A percentile compares a stretch with the other conserved stretches of the same genome.
These are phyloP conservation scores for Lysiphlebus fabarum DNA, from an alignment of 1,140 invertebrate species.

Conservation along the genomic window DNA sequence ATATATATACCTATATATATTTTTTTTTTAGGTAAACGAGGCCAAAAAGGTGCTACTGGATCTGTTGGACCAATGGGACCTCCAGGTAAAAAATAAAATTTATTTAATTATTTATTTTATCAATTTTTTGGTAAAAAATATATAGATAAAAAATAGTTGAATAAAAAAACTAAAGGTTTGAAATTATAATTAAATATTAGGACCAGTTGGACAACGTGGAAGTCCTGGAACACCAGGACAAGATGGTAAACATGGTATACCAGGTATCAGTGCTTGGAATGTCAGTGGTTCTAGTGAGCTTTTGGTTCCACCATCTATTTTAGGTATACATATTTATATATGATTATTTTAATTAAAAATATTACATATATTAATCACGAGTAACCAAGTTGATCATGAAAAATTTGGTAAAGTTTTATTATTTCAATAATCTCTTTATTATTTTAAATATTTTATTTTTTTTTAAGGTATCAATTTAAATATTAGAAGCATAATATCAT, in stretches of 20 bases:
- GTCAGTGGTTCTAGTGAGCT: constrained; percentile 61
- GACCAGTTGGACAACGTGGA: constrained; percentile 63
- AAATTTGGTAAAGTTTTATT: no score
- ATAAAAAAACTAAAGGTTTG: not conserved
- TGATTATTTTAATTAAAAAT: no score
- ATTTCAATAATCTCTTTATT: no score
- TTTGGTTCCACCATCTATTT: constrained; percentile 76
- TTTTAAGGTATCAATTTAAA: no score
- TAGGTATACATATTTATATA: constrained; percentile 50
- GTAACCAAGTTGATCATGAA: no score
- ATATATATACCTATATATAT: no score
- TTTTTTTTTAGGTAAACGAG: constrained; percentile 38
- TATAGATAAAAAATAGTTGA: constrained; percentile 17
- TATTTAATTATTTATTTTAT: constrained; percentile 9
- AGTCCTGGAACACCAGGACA: constrained; percentile 65
- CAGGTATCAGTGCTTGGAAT: constrained; percentile 74
- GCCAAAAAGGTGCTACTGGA: constrained; percentile 37
- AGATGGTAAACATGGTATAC: constrained; percentile 67
- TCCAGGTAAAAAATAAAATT: no score
- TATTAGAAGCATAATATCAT: no score
- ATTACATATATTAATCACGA: no score
- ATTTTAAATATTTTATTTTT: no score
- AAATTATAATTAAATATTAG: constrained; percentile 27
- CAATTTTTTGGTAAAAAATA: constrained; percentile 1
- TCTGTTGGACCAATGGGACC: constrained; percentile 30